A percentile compares a stretch with the other conserved stretches of the same genome.
Evolutionary conservation across 1,140 invertebrate genomes (phyloP).

Genomic region (Paramacrobiotus metropolitanus): DNA sequence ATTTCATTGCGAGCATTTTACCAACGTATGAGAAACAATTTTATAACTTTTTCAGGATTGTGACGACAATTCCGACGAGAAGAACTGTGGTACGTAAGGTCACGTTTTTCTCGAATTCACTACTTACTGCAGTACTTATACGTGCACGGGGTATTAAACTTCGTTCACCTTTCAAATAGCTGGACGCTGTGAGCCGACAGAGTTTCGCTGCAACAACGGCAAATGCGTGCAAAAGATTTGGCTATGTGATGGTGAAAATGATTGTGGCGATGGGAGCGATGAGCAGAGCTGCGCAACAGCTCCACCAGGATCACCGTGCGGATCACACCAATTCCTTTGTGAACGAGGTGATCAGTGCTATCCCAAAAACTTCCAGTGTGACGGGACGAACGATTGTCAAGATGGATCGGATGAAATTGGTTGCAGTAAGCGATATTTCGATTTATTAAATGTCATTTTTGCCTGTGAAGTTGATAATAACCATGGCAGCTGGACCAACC

Average conservation of each 20-base stretch:
- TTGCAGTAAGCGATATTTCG: too few relatives aligned
- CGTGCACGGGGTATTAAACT: background rate
- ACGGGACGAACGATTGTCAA: slow-evolving; percentile 55
- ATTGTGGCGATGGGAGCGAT: background rate
- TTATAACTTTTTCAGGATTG: slow-evolving; percentile 45
- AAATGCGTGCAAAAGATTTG: slow-evolving; percentile 2
- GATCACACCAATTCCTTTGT: slow-evolving; percentile 58
- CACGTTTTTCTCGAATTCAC: too few relatives aligned
- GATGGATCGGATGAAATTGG: slow-evolving; percentile 17
- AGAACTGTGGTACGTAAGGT: slow-evolving; percentile 58
- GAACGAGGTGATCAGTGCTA: slow-evolving; percentile 54
- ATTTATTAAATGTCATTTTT: too few relatives aligned
- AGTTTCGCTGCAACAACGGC: background rate
- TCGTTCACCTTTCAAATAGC: slow-evolving; percentile 1
- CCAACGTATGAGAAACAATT: too few relatives aligned
- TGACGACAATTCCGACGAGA: slow-evolving; percentile 64
- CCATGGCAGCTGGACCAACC: slow-evolving; percentile 32
- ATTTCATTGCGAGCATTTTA: too few relatives aligned
- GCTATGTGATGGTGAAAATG: slow-evolving; percentile 3
- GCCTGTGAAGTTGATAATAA: too few relatives aligned
- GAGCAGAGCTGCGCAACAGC: slow-evolving; percentile 36
- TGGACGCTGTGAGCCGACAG: background rate
- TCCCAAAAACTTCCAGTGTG: slow-evolving; percentile 77
- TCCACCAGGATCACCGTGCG: slow-evolving; percentile 38
- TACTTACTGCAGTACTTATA: slow-evolving; percentile 14